Conservation (phyloP, 1,140 invertebrate genomes). For the Leptestheria dahalacensis region DNA sequence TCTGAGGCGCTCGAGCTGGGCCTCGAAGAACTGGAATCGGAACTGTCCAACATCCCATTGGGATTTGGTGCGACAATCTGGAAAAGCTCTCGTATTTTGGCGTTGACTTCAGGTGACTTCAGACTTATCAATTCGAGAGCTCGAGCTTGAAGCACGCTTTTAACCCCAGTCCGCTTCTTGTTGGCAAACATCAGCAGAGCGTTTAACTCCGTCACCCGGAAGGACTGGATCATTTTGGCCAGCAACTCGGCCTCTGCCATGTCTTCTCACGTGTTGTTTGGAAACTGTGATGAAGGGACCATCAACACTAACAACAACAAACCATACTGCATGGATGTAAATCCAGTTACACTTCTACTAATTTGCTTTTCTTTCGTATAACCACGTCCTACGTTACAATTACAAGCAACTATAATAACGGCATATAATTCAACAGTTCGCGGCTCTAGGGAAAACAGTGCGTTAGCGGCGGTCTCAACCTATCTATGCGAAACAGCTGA, state of each 20-base stretch:
- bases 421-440: too few species aligned
- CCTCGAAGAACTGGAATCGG: background rate
- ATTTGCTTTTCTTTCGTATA: too few species aligned
- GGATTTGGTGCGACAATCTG: background rate
- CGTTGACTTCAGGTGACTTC: constrained; percentile 49
- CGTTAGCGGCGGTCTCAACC: too few species aligned
- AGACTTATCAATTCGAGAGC: constrained; percentile 58
- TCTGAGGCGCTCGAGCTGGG: background rate
- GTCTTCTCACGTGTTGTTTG: background rate
- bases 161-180: constrained; percentile 68
- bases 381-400: too few species aligned
- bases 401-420: too few species aligned
- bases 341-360: too few species aligned
- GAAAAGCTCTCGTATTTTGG: constrained; percentile 59
- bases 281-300: too few species aligned
- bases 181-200: constrained; percentile 68
- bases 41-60: background rate
- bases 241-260: background rate
- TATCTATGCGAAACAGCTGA: too few species aligned
- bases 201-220: constrained; percentile 69
- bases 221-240: constrained; percentile 57
- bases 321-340: too few species aligned
- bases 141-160: constrained; percentile 65
- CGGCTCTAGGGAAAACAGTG: too few species aligned
- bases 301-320: too few species aligned